Percentiles rank a stretch among this genome's conserved stretches.
Conservation (phyloP, 1,140 invertebrate genomes). For the Drosophila truncata region DNA sequence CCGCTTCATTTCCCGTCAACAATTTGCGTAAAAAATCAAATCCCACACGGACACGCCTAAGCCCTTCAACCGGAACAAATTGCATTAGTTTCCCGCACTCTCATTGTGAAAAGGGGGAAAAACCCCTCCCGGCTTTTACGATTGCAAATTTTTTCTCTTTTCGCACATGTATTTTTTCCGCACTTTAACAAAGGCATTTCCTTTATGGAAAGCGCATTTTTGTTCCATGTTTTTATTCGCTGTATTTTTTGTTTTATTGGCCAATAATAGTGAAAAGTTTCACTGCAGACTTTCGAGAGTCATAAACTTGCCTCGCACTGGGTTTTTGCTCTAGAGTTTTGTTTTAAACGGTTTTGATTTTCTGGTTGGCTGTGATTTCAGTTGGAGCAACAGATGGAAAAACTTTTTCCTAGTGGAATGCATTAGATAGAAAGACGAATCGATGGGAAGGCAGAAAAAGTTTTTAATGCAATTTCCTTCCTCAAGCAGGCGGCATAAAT, state of each 20-base stretch:
- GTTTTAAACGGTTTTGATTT: slow-evolving; percentile 26
- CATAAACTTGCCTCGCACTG: slow-evolving; percentile 19
- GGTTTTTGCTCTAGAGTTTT: slow-evolving; percentile 15
- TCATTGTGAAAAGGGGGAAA: slow-evolving; percentile 24
- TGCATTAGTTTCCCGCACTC: slow-evolving; percentile 71
- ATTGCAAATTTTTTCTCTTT: slow-evolving; percentile 37
- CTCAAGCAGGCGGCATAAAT: background rate
- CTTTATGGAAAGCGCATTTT: slow-evolving; percentile 43
- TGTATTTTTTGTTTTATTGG: slow-evolving; percentile 52
- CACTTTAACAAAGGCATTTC: slow-evolving; percentile 30
- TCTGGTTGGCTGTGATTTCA: slow-evolving; percentile 15
- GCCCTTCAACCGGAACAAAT: slow-evolving; percentile 41
- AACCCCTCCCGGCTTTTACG: slow-evolving; percentile 42
- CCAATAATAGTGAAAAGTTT: slow-evolving; percentile 64
- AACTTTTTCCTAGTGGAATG: slow-evolving; percentile 1
- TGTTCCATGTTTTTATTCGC: slow-evolving; percentile 26
- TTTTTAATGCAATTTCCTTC: slow-evolving; percentile 1
- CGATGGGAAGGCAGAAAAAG: background rate
- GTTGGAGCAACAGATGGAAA: slow-evolving; percentile 3
- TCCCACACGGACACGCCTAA: slow-evolving; percentile 25
- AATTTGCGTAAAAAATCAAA: slow-evolving; percentile 58
- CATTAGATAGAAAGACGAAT: background rate
- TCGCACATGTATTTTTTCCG: slow-evolving; percentile 18
- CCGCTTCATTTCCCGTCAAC: slow-evolving; percentile 70
- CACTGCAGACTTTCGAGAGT: slow-evolving; percentile 36